Percentiles rank a stretch among this genome's conserved stretches.
These are phyloP conservation scores for Drosophila fungiperda DNA, from an alignment of 2,888 invertebrate species.

Conservation along the genomic window DNA sequence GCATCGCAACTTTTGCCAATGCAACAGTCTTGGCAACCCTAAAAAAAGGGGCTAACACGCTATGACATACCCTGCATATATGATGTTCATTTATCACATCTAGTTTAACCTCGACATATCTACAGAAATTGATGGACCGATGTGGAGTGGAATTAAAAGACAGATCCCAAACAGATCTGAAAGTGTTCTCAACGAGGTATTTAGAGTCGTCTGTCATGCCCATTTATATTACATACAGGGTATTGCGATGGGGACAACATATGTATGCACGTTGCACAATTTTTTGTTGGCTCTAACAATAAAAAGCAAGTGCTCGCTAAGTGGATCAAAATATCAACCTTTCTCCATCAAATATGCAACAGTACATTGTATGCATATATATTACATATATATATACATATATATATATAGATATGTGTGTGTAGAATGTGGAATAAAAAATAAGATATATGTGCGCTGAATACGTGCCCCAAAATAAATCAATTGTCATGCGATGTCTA, in stretches of 20 bases:
- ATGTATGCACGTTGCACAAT: constrained; percentile 27
- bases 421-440: neutral
- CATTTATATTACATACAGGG: neutral
- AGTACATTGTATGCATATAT: constrained; percentile 2
- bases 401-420: neutral
- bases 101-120: neutral
- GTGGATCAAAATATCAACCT: constrained; percentile 63
- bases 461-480: neutral
- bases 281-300: constrained; percentile 40
- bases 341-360: constrained; percentile 41
- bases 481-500: neutral
- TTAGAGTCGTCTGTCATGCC: neutral
- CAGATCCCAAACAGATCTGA: neutral
- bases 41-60: neutral
- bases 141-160: neutral
- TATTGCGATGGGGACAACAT: constrained; percentile 22
- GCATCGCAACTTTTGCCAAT: constrained; percentile 33
- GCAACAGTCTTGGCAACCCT: constrained; percentile 6
- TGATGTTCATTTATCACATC: neutral
- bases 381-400: neutral
- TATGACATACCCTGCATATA: constrained; percentile 17
- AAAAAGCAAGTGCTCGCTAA: constrained; percentile 52
- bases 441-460: neutral
- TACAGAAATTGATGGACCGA: too few relatives aligned
- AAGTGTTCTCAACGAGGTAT: neutral